Percentiles rank a stretch among this genome's conserved stretches.
Conservation (phyloP, 2,797 vertebrate genomes). For the Prionace glauca region DNA sequence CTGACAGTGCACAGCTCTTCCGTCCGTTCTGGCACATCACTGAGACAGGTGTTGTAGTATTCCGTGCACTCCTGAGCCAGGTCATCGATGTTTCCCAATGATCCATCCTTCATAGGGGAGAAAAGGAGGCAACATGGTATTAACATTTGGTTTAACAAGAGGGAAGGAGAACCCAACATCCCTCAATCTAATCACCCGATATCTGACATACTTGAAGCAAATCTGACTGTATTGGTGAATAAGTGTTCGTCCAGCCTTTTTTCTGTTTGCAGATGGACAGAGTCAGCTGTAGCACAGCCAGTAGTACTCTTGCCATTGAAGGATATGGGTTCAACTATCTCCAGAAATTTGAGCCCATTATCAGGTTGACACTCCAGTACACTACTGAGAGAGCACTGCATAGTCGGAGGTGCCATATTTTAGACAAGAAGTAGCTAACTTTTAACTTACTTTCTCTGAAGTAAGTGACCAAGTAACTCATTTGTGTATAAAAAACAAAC, state of each 20-base stretch:
- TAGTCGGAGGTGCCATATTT: neutral
- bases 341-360: neutral
- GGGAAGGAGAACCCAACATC: neutral
- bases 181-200: neutral
- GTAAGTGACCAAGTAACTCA: neutral
- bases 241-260: neutral
- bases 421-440: neutral
- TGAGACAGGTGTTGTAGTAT: conserved; percentile 94
- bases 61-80: conserved; percentile 94
- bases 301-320: neutral
- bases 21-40: conserved; percentile 90
- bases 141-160: neutral
- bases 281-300: neutral
- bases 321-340: neutral
- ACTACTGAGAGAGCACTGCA: neutral
- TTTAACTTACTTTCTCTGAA: neutral
- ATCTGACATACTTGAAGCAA: neutral
- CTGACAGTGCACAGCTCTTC: conserved; percentile 86
- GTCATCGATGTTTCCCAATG: conserved; percentile 94
- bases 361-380: neutral
- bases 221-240: neutral
- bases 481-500: neutral
- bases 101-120: conserved; percentile 74
- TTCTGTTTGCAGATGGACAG: neutral
- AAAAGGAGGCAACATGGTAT: conserved; percentile 34